A percentile compares a stretch with the other conserved stretches of the same genome.
Conservation (phyloP, 2,797 vertebrate species). For the Zenarchopterus dispar region DNA sequence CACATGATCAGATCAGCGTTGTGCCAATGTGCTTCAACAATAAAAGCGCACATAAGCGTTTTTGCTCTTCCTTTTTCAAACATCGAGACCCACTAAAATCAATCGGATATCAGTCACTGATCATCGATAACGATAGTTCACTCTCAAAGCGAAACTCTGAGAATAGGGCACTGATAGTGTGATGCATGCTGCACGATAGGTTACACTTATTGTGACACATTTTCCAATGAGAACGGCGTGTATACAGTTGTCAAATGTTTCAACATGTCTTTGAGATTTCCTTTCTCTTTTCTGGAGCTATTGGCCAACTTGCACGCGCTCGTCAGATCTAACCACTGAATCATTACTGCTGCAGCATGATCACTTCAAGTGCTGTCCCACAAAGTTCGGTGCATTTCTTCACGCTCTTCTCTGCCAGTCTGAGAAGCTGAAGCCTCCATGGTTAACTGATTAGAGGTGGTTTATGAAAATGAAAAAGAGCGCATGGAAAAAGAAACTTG, state of each 20-base stretch:
- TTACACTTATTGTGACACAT: too few species aligned
- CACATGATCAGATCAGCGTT: too few species aligned
- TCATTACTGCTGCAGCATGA: background rate
- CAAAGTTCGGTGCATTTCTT: background rate
- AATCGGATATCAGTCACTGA: background rate
- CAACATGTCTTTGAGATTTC: background rate
- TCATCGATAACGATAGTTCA: too few species aligned
- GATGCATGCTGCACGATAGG: background rate
- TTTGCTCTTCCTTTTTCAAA: background rate
- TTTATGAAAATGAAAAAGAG: background rate
- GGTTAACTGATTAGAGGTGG: conserved; percentile 5
- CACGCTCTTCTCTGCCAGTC: background rate
- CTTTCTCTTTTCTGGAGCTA: background rate
- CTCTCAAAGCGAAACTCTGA: too few species aligned
- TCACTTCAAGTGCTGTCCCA: background rate
- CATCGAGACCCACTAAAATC: background rate
- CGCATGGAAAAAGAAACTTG: background rate
- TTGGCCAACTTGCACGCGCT: background rate
- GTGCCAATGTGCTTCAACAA: too few species aligned
- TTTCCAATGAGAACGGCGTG: too few species aligned
- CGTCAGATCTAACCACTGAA: too few species aligned
- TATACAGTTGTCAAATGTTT: background rate
- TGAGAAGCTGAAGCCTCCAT: background rate
- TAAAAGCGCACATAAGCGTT: too few species aligned
- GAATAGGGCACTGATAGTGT: background rate